Base-by-base conservation (phyloP, 2,113 vertebrate genomes). In the Dipodomys spectabilis region DNA sequence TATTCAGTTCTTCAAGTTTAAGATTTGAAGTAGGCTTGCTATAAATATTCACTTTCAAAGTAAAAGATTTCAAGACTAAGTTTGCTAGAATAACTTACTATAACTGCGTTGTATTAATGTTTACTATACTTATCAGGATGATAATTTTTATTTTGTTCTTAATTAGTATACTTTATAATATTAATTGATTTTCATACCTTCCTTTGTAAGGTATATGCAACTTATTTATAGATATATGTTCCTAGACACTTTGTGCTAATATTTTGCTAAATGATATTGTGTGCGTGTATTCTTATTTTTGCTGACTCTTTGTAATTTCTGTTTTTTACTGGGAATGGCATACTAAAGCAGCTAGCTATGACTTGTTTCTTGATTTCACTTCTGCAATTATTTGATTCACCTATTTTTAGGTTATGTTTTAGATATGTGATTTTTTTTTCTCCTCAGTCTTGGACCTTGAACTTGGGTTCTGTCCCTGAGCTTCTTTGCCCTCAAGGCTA, bases 151-250 rank as follows among this genome's bases (percentile, higher is more conserved):
- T 28, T 73, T 84, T 49, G 4, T 44, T 67, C 20, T 39, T 28
- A 53, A 39, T 39, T 53, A 57, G 39, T 35, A 23, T 7, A 1
- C 0, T n/a, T 0, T 22, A 25, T 22, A 49, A 18, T 57, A 30
- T 79, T 13, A 65, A 65, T 65, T 12, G 2, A 20, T 27, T 79
- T 78, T 39, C 22, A 30, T 53, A 23, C 15, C 79, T 78, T 4
- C 16, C 45, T 35, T 67, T 18, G 32, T 39, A 67, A 11, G 15
- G 4, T 39, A 62, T 30, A 53, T 67, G 7, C 25, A 25, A 79
- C 13, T 72, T 78, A 2, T 0, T 57, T 6, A 25, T 64, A 23
- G 1, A 13, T 67, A 12, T 39, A 13, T 57, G 15, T 57, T 57
- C 11, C 15, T 57, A 57, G 53, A 57, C 12, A 57, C 15, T 57